Evolutionary conservation across 2,888 invertebrate species (phyloP), one percentile per base, ranked within the genome.

Genomic region (Galerucella nymphaeae): DNA sequence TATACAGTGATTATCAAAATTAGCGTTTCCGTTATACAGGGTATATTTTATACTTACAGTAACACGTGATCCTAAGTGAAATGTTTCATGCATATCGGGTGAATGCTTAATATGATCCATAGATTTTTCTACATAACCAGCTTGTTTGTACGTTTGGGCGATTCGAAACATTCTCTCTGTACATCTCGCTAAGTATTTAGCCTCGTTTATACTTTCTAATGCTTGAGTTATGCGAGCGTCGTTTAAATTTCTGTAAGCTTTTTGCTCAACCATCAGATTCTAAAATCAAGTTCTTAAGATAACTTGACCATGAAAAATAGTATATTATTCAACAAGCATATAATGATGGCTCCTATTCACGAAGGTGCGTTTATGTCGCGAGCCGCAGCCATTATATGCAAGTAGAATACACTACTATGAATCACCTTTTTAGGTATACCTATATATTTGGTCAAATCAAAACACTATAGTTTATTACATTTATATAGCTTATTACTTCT

Each of bases 161-260:
- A 84, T 73, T 76, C 84, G 80, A 73, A 88, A 88, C 58, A 83
- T 79, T 61, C 79, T 77, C 68, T 86, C 84, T 0, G 86, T 85
- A 38, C 87, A 85, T 75, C 87, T 82, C 3, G 86, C 85, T 45
- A 88, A 80, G 53, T 84, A 86, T 71, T 84, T 84, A 48, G 88
- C 75, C 70, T 87, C 84, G 16, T 80, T 77, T 48, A 87, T 76
- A 8, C 87, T 87, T 8, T 85, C 82, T 61, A 88, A 81, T 0
- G 86, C 81, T 8, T 83, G 77, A 0, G 82, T 77, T 13, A 89
- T 79, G 66, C 82, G 82, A 5, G 86, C 77, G 62, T 87, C 83
- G 58, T 83, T 81, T 67, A 88, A 81, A 14, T 75, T 80, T 10
- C 79, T 78, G 67, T 87, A 86, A 11, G 86, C 81, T 2, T 83